Percentiles rank a stretch among this genome's conserved stretches.
Evolutionary conservation across 1,140 invertebrate species (phyloP).

Genomic region (Brachionus paranguensis): DNA sequence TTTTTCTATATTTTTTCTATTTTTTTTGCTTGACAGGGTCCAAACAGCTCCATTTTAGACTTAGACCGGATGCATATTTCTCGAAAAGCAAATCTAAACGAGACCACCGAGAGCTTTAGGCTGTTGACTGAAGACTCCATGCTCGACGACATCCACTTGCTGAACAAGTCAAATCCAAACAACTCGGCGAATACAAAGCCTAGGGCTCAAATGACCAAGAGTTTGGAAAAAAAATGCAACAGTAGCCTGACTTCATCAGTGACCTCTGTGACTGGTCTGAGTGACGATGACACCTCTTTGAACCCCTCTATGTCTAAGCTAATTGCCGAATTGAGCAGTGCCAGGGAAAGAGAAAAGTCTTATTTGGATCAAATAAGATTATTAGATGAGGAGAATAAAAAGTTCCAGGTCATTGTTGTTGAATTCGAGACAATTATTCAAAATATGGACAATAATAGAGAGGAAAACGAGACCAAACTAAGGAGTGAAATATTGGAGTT

Average conservation of each 20-base stretch:
- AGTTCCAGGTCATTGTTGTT: neutral
- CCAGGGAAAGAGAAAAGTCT: conserved; percentile 11
- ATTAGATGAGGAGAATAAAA: conserved; percentile 35
- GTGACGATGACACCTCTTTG: neutral
- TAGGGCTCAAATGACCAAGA: neutral
- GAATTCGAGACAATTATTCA: conserved; percentile 31
- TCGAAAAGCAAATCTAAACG: neutral
- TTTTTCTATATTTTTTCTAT: neutral
- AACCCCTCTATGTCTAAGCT: conserved; percentile 17
- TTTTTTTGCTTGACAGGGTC: neutral
- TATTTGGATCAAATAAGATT: neutral
- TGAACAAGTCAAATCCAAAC: neutral
- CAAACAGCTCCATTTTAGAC: conserved; percentile 12
- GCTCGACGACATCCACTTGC: neutral
- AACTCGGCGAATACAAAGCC: neutral
- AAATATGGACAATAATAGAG: conserved; percentile 37
- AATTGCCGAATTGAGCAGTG: neutral
- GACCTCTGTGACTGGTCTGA: neutral
- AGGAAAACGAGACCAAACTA: neutral
- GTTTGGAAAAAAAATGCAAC: conserved; percentile 1
- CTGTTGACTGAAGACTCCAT: neutral
- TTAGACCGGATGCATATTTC: neutral
- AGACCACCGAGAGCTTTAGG: neutral
- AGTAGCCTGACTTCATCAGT: neutral
- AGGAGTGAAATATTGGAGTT: conserved; percentile 21